Evolutionary conservation across 2,888 invertebrate species (phyloP).

Genomic region (Lepidochrysops patricia): DNA sequence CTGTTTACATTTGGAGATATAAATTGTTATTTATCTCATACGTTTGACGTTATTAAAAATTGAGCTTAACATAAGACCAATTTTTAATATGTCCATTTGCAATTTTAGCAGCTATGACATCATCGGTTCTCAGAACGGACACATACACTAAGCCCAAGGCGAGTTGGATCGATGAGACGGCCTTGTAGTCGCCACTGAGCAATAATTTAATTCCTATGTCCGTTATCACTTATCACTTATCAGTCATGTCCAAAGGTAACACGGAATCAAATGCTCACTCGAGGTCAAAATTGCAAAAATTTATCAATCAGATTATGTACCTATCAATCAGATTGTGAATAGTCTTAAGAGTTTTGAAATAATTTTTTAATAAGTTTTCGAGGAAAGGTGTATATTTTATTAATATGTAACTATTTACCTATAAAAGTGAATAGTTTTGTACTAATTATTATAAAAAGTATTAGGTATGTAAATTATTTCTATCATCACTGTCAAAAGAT

Average conservation of each 20-base stretch:
- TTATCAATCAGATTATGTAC: no score
- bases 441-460: no score
- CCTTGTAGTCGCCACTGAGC: not conserved
- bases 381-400: no score
- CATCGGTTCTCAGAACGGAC: not conserved
- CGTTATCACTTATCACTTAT: not conserved
- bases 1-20: not conserved
- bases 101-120: not conserved
- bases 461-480: no score
- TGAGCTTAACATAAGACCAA: no score
- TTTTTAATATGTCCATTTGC: no score
- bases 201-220: not conserved
- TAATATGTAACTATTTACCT: no score
- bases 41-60: not conserved
- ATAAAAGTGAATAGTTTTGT: no score
- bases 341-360: no score
- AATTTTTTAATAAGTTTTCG: no score
- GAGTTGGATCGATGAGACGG: not conserved
- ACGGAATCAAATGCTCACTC: not conserved
- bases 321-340: no score
- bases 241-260: conserved; percentile 2
- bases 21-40: not conserved
- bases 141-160: not conserved
- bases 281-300: not conserved
- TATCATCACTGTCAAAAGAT: no score